Percentiles rank a stretch among this genome's conserved stretches.
Evolutionary conservation across 2,888 invertebrate species (phyloP).

Genomic region (Acrobasis suavella): DNA sequence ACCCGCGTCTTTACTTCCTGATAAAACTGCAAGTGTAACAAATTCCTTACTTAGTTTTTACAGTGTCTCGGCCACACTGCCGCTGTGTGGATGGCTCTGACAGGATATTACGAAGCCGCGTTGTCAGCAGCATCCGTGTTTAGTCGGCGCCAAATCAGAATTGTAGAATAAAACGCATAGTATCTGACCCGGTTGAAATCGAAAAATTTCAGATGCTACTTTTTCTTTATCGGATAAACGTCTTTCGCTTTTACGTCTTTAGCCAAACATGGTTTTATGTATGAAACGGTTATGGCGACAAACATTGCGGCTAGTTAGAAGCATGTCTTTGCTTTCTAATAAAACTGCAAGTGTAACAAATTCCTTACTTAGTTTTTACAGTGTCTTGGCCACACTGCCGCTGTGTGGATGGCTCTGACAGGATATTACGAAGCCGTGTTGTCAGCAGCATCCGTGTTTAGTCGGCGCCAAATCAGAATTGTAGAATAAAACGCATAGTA

Average conservation of each 20-base stretch:
- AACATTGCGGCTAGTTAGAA: too few relatives aligned
- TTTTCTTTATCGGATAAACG: background rate
- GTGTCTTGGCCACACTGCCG: conserved; percentile 23
- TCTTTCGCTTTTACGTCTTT: too few relatives aligned
- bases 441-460: conserved; percentile 69
- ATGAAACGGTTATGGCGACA: too few relatives aligned
- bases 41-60: conserved; percentile 26
- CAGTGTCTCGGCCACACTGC: conserved; percentile 23
- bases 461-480: conserved; percentile 71
- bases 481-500: conserved; percentile 45
- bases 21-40: conserved; percentile 31
- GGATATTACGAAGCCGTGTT: conserved; percentile 76
- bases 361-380: conserved; percentile 27
- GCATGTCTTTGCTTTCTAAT: conserved; percentile 6
- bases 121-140: conserved; percentile 68
- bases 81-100: conserved; percentile 49
- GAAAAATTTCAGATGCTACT: background rate
- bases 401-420: conserved; percentile 56
- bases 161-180: conserved; percentile 50
- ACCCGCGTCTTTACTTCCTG: background rate
- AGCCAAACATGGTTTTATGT: too few relatives aligned
- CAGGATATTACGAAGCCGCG: conserved; percentile 78
- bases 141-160: conserved; percentile 70
- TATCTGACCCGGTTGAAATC: conserved; percentile 17
- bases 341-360: conserved; percentile 29